phyloP scores from a whole-genome alignment of 2,797 vertebrate species.

The Holocentrus rufus region DNA sequence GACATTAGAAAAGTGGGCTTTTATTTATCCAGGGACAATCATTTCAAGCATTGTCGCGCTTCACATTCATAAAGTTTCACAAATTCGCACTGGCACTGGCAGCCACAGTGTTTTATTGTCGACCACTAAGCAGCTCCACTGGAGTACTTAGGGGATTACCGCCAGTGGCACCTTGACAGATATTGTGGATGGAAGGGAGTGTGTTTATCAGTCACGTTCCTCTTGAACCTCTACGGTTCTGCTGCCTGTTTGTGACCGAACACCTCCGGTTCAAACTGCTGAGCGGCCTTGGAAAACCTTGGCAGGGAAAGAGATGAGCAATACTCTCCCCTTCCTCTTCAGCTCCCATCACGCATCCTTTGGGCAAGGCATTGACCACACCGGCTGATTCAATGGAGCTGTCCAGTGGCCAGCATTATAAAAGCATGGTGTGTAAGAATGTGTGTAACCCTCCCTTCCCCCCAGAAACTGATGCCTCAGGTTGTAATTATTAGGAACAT shows the following conservation, averaged over 20 bases:
- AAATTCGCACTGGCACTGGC: too few species aligned
- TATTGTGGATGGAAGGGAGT: neutral
- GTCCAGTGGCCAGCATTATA: too few species aligned
- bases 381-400: too few species aligned
- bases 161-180: neutral
- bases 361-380: neutral
- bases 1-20: too few species aligned
- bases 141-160: neutral
- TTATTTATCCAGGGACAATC: neutral
- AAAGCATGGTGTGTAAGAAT: neutral
- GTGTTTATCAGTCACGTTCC: neutral
- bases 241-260: neutral
- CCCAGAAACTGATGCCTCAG: neutral
- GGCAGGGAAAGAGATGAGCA: neutral
- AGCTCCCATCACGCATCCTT: neutral
- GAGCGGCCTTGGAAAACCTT: neutral
- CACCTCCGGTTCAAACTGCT: neutral
- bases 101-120: too few species aligned
- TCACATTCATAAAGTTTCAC: too few species aligned
- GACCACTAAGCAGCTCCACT: neutral
- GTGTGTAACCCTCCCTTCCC: neutral
- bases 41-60: too few species aligned
- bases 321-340: neutral
- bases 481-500: conserved; percentile 5
- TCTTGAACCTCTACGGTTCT: neutral